Conservation (phyloP, 2,888 invertebrate species). For the Pharmacophagus antenor region DNA sequence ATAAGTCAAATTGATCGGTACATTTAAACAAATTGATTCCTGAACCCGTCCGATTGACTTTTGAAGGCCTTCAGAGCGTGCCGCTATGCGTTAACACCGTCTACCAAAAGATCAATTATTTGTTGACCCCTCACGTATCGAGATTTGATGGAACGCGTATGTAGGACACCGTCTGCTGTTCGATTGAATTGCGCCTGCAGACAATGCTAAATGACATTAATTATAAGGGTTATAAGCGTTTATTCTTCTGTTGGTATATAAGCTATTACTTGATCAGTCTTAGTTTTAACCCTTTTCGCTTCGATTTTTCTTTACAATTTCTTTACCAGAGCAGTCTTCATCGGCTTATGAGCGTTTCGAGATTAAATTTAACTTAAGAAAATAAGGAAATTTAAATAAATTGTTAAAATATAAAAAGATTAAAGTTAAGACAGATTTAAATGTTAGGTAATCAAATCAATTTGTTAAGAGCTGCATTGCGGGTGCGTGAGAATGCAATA, state of each 20-base stretch:
- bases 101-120: constrained; percentile 54
- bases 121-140: constrained; percentile 61
- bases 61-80: constrained; percentile 58
- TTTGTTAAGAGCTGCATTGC: too few relatives aligned
- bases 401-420: too few relatives aligned
- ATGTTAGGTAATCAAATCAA: too few relatives aligned
- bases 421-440: too few relatives aligned
- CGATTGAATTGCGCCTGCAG: constrained; percentile 41
- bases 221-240: not conserved
- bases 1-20: not conserved
- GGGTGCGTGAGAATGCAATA: too few relatives aligned
- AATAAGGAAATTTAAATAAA: too few relatives aligned
- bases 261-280: not conserved
- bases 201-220: constrained; percentile 39
- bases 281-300: too few relatives aligned
- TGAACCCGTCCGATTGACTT: constrained; percentile 44
- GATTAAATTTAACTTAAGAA: too few relatives aligned
- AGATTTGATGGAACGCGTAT: constrained; percentile 51
- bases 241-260: not conserved
- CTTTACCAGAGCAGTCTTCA: too few relatives aligned
- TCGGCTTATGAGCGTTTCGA: too few relatives aligned
- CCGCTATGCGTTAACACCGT: constrained; percentile 31
- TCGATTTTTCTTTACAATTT: too few relatives aligned
- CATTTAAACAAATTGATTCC: constrained; percentile 30
- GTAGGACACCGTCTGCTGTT: constrained; percentile 43